Conservation (phyloP, 2,797 vertebrate genomes). For the Notoglanidium macrostoma region DNA sequence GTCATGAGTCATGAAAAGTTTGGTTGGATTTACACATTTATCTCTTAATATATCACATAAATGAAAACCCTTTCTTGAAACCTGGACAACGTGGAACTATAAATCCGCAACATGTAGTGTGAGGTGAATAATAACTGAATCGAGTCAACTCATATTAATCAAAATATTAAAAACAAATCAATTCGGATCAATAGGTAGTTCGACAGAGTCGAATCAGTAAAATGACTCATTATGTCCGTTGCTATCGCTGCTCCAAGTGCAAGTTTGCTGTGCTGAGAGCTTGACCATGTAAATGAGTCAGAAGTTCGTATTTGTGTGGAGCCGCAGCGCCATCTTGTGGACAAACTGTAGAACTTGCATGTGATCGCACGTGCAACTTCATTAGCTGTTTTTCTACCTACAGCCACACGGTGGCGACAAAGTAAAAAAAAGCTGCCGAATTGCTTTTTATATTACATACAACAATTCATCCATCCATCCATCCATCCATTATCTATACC, state of each 20-base stretch:
- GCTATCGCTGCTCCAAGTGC: no score
- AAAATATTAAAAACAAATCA: not conserved
- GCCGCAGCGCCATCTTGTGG: slow-evolving; percentile 41
- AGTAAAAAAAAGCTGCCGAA: not conserved
- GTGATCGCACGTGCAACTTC: not conserved
- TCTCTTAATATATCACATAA: not conserved
- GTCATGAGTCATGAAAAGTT: not conserved
- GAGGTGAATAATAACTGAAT: not conserved
- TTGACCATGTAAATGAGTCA: not conserved
- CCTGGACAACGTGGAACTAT: not conserved
- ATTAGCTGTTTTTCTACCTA: not conserved
- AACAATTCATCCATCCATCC: no score
- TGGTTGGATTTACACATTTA: not conserved
- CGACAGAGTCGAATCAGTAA: not conserved
- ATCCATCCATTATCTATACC: no score
- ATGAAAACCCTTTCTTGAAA: not conserved
- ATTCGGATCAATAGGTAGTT: not conserved
- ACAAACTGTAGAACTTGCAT: not conserved
- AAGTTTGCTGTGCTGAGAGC: not conserved
- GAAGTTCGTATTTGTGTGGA: slow-evolving; percentile 11
- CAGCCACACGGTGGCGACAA: slow-evolving; percentile 23
- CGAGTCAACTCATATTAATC: not conserved
- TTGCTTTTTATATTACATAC: not conserved
- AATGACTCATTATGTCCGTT: not conserved
- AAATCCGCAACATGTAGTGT: not conserved